Base-by-base conservation (phyloP, 2,113 vertebrate species). In the Scomber colias region DNA sequence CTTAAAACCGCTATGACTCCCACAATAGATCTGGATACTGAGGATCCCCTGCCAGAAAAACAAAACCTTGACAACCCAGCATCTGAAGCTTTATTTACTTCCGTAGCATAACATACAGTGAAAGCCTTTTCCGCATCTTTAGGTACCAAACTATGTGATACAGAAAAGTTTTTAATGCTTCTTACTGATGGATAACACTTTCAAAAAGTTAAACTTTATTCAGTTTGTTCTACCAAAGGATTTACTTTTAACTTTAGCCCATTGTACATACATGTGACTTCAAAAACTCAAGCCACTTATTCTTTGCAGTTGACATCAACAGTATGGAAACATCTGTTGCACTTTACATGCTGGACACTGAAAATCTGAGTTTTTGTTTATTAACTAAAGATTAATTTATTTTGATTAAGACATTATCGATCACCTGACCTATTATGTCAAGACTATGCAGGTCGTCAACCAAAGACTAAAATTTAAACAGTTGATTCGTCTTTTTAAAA, bases 1-100 rank as follows among this genome's bases (percentile, higher is more conserved):
- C 57, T 94, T 45, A 83, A 85, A 83, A 83, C 76, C 64, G 77
- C 93, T 1, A 3, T 92, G 16, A 91, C 68, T 24, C 73, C 92
- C 2, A 90, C 83, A 14, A 1, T 93, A 71, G 87, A 92, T 56
- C 70, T 94, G 59, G 77, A 81, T 51, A 56, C 66, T 27, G 80
- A 78, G 3, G 72, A 75, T 69, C n/a, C 13, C 4, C 66, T 78
- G 21, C 50, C 5, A 8, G 86, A 92, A 69, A 90, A 92, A 66
- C 76, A 76, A 24, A 79, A 64, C 40, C 21, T 15, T 2, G 66
- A 87, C n/a, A 75, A 75, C 49, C 46, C n/a, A 1, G 59, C 30
- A 1, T 67, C 71, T 35, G 83, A 87, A 67, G 50, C 71, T 16
- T 65, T 87, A 17, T 70, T 87, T 5, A 82, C 63, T 10, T 70